Conservation (phyloP, 2,797 vertebrate genomes). For the Acanthurus leucopareius region DNA sequence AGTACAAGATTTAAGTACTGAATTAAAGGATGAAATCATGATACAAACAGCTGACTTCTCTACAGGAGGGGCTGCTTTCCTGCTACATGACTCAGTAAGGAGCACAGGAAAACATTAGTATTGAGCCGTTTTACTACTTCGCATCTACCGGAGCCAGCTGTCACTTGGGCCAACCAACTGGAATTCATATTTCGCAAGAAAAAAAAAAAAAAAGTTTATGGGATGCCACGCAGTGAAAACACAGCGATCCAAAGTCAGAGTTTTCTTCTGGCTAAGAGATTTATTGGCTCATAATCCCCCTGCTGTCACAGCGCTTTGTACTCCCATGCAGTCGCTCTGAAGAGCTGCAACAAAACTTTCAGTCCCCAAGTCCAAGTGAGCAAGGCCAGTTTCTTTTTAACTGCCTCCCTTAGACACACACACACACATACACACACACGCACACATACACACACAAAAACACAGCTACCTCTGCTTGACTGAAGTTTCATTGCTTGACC, state of each 20-base stretch:
- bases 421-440: background rate
- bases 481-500: constrained; percentile 40
- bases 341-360: constrained; percentile 29
- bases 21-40: constrained; percentile 9
- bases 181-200: constrained; percentile 17
- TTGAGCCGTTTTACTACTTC: no score
- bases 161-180: background rate
- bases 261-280: constrained; percentile 33
- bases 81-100: no score
- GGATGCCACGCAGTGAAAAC: constrained; percentile 1
- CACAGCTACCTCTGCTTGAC: constrained; percentile 2
- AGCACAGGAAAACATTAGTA: no score
- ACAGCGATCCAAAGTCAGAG: constrained; percentile 12
- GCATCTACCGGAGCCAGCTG: no score
- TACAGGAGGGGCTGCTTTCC: no score
- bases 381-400: constrained; percentile 15
- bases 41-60: background rate
- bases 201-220: background rate
- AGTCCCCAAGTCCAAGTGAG: constrained; percentile 44
- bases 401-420: background rate
- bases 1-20: background rate
- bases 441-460: constrained; percentile 12
- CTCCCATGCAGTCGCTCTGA: constrained; percentile 13
- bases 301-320: constrained; percentile 37
- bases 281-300: constrained; percentile 34